Evolutionary conservation across 2,113 vertebrate species (phyloP), one percentile per base, ranked within the genome.

Genomic region (Myrmecophaga tridactyla): DNA sequence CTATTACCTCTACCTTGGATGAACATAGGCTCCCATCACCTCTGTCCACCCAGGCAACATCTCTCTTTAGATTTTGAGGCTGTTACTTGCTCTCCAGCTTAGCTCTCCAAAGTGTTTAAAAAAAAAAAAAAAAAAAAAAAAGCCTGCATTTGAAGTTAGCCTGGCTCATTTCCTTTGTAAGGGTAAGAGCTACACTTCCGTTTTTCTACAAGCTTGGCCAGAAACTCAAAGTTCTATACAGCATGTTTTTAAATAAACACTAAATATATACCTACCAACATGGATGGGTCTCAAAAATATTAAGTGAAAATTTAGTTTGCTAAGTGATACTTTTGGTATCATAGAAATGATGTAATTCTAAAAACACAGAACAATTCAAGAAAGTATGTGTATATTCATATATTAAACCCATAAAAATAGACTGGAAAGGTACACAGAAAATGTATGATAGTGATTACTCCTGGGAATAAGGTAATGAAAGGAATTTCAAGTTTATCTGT

Each of bases 391-490:
- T 72, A 75, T 75, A 76, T 87, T 69, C 12, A 21, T 63, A 36
- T 76, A 84, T 84, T 92, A 58, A 63, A 89, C 58, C 18, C 46
- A 58, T 58, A 43, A 95, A 93, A 86, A 78, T 18, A 75, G 31
- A 92, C 51, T 65, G 17, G 78, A 89, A 96, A 29, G 39, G 15
- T 80, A 20, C 20, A 83, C 8, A 89, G 21, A 10, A 82, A 86
- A 86, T 83, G 60, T 93, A 96, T 91, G 48, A 29, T 36, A 78
- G 29, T 62, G 51, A 80, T 86, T 77, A 77, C 18, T 89, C n/a
- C 60, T 53, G 23, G 69, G 46, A n/a, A 93, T n/a, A 89, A 94
- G 20, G 23, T 91, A 94, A 91, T 91, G 82, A 93, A 96, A 94
- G 7, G 58, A 96, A 92, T 93, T 94, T 94, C 15, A 90, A 77